Evolutionary conservation across 2,797 vertebrate genomes (phyloP), one percentile per base, ranked within the genome.

Genomic region (Carcharodon carcharias): DNA sequence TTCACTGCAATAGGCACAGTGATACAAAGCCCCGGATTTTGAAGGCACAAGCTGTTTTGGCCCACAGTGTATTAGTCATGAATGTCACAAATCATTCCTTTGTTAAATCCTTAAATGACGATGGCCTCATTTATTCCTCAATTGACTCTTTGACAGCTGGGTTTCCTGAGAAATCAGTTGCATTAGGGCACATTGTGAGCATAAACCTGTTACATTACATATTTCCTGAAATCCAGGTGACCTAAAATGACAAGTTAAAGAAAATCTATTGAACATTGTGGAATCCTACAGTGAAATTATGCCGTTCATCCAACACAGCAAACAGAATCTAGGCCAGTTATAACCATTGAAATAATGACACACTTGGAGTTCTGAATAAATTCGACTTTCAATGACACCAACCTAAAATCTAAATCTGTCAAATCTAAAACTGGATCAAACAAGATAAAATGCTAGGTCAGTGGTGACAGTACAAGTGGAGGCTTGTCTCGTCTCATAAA

Each of bases 51-150:
- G 50, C 94, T 71, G 69, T 58, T 73, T 73, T 56, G 94, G 67
- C 54, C 69, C 50, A 77, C 71, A 77, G 45, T 95, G 45, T 77
- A 23, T 95, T 95, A 77, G 45, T 95, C 94, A 73, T 95, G 67
- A 95, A 54, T 73, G 67, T 71, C 94, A 73, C 94, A 95, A 95
- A 54, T 95, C 94, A 95, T 95, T 95, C 94, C 69, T 77, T 95
- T 95, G 94, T 73, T 95, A 28, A 67, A 11, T 23, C 35, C 63
- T 67, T 93, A 93, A 93, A 93, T 67, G 94, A 35, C 69, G 67
- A 73, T 11, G 14, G 94, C 67, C 40, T 63, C 63, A 40, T 93
- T 50, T 35, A 31, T 31, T 35, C 31, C 94, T n/a, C 56, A 95
- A 35, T 73, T 69, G 50, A 95, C 28, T 73, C 67, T 56, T 91